A percentile compares a stretch with the other conserved stretches of the same genome.
phyloP scores from a whole-genome alignment of 2,113 vertebrate species.

The Ciconia maguari region DNA sequence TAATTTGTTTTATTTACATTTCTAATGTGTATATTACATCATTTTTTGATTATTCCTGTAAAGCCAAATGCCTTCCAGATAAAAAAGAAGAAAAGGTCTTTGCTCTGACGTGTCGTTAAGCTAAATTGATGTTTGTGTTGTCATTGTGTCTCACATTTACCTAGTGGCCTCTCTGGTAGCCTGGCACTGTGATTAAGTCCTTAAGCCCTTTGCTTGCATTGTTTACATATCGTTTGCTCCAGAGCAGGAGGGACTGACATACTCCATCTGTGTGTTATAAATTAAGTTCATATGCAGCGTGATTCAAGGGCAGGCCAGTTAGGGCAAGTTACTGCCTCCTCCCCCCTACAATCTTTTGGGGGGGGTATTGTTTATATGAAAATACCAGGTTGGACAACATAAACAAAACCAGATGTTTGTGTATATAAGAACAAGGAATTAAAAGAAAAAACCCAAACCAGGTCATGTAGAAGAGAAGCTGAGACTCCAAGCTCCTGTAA shows the following conservation, averaged over 20 bases:
- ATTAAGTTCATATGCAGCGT: neutral
- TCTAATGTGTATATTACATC: neutral
- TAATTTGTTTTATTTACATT: neutral
- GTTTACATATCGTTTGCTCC: neutral
- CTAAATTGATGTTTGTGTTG: neutral
- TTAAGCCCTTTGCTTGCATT: neutral
- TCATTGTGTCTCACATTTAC: neutral
- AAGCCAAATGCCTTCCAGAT: neutral
- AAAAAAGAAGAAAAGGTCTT: neutral
- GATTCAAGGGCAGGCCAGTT: neutral
- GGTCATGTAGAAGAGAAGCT: neutral
- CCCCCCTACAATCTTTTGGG: neutral
- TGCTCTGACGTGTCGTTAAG: neutral
- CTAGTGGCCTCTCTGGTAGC: neutral
- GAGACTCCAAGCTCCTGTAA: neutral
- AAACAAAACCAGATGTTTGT: neutral
- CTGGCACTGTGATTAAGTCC: neutral
- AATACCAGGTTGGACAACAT: neutral
- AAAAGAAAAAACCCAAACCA: rapidly evolving
- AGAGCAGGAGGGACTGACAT: neutral
- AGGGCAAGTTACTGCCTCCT: neutral
- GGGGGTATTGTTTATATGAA: neutral
- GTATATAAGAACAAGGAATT: neutral
- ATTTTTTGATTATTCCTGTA: neutral
- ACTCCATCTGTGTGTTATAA: neutral